Evolutionary conservation across 2,113 vertebrate species (phyloP).

Genomic region (Chiloscyllium plagiosum): DNA sequence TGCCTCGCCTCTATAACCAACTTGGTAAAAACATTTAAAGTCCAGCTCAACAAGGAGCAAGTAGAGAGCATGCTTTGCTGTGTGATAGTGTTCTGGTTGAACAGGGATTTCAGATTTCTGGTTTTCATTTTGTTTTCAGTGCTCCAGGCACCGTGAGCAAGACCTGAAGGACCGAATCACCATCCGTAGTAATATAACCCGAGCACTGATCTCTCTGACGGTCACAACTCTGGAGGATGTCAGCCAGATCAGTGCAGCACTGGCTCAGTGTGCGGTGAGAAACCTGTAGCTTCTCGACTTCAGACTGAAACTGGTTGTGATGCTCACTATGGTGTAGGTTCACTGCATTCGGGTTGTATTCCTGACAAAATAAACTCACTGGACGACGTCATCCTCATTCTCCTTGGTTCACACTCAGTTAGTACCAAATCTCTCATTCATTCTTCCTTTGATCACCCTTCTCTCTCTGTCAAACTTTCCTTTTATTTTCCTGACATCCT

Average conservation of each 20-base stretch:
- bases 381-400: not conserved
- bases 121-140: conserved; percentile 44
- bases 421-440: not conserved
- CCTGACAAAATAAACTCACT: not conserved
- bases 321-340: not conserved
- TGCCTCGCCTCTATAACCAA: too few relatives aligned
- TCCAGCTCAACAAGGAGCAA: too few relatives aligned
- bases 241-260: conserved; percentile 58
- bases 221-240: conserved; percentile 56
- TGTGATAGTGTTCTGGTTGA: too few relatives aligned
- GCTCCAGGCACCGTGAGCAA: conserved; percentile 40
- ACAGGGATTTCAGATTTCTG: not conserved
- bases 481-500: too few relatives aligned
- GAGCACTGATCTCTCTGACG: conserved; percentile 53
- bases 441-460: not conserved
- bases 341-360: not conserved
- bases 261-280: conserved; percentile 57
- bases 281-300: not conserved
- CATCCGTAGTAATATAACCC: conserved; percentile 54
- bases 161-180: conserved; percentile 48
- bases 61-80: too few relatives aligned
- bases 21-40: too few relatives aligned
- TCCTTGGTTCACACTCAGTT: not conserved
- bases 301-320: not conserved
- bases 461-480: not conserved